phyloP scores from a whole-genome alignment of 1,140 invertebrate genomes.

The Dendroctonus valens region DNA sequence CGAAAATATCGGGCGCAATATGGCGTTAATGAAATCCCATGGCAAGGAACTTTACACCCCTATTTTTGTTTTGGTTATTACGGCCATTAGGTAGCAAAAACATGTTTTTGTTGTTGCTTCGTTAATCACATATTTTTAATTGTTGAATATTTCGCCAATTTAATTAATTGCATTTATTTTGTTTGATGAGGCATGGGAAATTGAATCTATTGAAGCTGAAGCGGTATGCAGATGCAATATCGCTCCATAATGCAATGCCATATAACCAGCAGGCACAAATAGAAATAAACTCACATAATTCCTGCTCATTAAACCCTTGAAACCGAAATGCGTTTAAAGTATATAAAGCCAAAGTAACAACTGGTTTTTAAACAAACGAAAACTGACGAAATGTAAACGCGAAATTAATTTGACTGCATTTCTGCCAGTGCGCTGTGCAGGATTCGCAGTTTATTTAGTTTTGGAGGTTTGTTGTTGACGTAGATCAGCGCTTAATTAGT shows the following conservation, averaged over 20 bases:
- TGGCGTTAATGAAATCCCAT: conserved; percentile 16
- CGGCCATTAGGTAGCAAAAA: too few relatives aligned
- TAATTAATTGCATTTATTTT: too few relatives aligned
- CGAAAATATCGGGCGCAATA: conserved; percentile 16
- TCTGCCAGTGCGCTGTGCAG: conserved; percentile 4
- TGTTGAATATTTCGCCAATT: too few relatives aligned
- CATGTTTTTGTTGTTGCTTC: too few relatives aligned
- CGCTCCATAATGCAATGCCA: too few relatives aligned
- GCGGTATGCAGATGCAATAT: too few relatives aligned
- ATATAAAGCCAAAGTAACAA: conserved; percentile 11
- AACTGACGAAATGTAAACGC: conserved; percentile 9
- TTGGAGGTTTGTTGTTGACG: conserved; percentile 17
- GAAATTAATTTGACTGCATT: conserved; percentile 11
- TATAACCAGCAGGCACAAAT: too few relatives aligned
- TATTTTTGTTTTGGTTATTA: too few relatives aligned
- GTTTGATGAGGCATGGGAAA: too few relatives aligned
- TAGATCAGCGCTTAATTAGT: conserved; percentile 17
- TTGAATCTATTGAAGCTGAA: too few relatives aligned
- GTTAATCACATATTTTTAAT: too few relatives aligned
- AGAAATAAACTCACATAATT: conserved; percentile 2
- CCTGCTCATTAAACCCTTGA: background rate
- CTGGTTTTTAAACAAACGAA: conserved; percentile 8
- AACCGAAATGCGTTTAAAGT: conserved; percentile 10
- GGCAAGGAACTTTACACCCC: background rate
- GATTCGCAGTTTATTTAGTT: conserved; percentile 15